Conservation (phyloP, 2,888 invertebrate genomes). For the Trichopoda pennipes region DNA sequence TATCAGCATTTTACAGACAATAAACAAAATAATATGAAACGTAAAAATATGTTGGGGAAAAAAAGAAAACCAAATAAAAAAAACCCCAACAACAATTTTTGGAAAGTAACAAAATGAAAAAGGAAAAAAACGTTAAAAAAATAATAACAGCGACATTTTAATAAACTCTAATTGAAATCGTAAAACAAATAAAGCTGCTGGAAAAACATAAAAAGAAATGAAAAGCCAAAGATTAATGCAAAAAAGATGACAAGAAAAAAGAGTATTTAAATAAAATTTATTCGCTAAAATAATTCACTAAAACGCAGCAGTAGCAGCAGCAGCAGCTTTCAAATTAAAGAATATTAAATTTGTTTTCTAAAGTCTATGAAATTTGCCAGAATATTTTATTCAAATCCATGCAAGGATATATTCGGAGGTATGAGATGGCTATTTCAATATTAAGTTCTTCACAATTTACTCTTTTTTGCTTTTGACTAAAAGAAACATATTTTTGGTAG, state of each 20-base stretch:
- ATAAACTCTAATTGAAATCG: constrained; percentile 56
- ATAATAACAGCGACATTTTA: constrained; percentile 43
- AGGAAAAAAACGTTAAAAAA: neutral
- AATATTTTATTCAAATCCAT: no score
- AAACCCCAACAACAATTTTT: neutral
- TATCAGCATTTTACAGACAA: constrained; percentile 34
- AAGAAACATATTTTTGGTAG: no score
- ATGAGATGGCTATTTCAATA: no score
- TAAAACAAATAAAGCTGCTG: constrained; percentile 25
- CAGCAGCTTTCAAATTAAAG: no score
- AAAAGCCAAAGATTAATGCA: neutral
- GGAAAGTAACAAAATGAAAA: neutral
- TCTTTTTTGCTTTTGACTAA: no score
- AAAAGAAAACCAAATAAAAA: constrained; percentile 18
- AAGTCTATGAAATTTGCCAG: no score
- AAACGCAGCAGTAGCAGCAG: no score
- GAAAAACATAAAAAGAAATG: neutral
- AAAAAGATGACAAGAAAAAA: neutral
- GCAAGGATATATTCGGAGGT: no score
- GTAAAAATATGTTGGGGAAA: neutral
- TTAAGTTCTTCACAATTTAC: no score
- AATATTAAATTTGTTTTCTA: no score
- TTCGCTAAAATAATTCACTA: no score
- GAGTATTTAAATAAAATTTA: neutral
- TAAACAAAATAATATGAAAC: constrained; percentile 36